Evolutionary conservation across 2,888 invertebrate species (phyloP), one percentile per base, ranked within the genome.

Genomic region (Nomada ruficornis): DNA sequence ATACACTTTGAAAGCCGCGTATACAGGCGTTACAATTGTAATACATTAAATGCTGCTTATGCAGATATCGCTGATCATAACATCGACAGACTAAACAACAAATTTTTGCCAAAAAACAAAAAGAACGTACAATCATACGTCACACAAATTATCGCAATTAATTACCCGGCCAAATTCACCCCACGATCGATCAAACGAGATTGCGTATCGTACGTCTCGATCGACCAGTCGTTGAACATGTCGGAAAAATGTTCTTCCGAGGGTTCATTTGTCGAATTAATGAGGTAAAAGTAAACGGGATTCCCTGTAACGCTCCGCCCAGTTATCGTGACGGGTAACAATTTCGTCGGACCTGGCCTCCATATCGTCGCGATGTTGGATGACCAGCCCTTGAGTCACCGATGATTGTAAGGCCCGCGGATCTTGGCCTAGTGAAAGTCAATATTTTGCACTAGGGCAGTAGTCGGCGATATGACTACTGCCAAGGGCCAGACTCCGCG

Each of bases 311-410:
- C 18, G 36, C 60, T 2, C 63, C 29, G 52, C n/a, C 13, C 63
- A 23, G 67, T 65, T 75, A 57, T 76, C 68, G 60, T 62, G 42
- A 62, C 63, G 42, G 55, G 62, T 78, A 85, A 77, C 70, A 73
- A 69, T 73, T 76, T 63, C 64, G 29, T 76, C 63, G 11, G 59
- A 36, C 52, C 23, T 36, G 42, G 57, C 62, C 52, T 42, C 50
- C 29, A 71, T 77, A 79, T 78, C 71, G 70, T 29, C 59, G 71
- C 68, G 71, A n/a, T n/a, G n/a, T n/a, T n/a, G n/a, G n/a, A n/a
- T n/a, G n/a, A n/a, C n/a, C n/a, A n/a, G n/a, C n/a, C n/a, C n/a
- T n/a, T n/a, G n/a, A n/a, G n/a, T n/a, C n/a, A n/a, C n/a, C n/a
- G n/a, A n/a, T n/a, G n/a, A n/a, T n/a, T n/a, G n/a, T n/a, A n/a